phyloP scores from a whole-genome alignment of 2,113 vertebrate genomes.

The Calyptomena viridis region DNA sequence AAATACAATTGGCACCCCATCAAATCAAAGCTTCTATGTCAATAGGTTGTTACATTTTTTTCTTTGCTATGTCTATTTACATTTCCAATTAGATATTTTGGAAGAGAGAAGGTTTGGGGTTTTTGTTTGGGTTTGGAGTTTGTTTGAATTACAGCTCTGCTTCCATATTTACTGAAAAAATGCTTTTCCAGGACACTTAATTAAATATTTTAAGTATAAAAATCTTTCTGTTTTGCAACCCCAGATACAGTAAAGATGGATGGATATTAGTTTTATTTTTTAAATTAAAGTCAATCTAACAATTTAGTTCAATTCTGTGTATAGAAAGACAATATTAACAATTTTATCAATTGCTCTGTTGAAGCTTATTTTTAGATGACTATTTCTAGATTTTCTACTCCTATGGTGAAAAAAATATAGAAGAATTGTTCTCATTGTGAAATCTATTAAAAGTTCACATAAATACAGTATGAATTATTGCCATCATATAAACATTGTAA shows the following conservation, averaged over 20 bases:
- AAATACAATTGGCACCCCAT: too few relatives aligned
- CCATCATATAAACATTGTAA: background rate
- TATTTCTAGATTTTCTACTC: background rate
- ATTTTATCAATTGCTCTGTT: background rate
- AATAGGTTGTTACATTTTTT: background rate
- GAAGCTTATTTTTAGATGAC: background rate
- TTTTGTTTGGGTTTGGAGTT: background rate
- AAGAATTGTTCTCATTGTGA: background rate
- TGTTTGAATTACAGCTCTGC: background rate
- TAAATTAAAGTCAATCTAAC: background rate
- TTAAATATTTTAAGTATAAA: background rate
- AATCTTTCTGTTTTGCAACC: background rate
- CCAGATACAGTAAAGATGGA: background rate
- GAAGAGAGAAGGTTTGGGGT: fast-evolving
- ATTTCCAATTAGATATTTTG: background rate
- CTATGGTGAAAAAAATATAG: background rate
- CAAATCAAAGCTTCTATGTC: background rate
- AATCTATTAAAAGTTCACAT: background rate
- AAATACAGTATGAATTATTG: background rate
- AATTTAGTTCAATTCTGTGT: background rate
- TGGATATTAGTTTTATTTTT: background rate
- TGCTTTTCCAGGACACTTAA: background rate
- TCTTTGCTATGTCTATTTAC: background rate
- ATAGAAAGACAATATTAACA: background rate
- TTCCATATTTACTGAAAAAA: background rate